Evolutionary conservation across 2,888 invertebrate species (phyloP), one percentile per base, ranked within the genome.

Genomic region (Eilema griseolum): DNA sequence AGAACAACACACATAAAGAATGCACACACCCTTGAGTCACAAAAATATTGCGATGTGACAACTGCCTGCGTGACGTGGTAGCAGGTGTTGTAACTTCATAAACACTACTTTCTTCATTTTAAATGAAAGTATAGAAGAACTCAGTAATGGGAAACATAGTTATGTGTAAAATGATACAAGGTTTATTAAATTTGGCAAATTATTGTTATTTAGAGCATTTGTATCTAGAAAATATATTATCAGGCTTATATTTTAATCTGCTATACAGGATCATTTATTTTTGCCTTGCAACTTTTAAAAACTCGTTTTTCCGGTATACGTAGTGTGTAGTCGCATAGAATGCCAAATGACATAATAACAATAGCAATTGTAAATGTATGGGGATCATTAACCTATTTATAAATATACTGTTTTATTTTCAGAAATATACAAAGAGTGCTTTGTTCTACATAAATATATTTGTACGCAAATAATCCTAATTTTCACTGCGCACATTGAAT

Each of bases 21-120:
- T 93, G 95, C 94, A 95, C 95, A 95, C 95, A 95, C 95, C 95
- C 95, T 90, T 92, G 93, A 93, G 92, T 90, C 93, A 95, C 95
- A 95, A 95, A 95, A 95, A 95, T 95, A 95, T 93, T 93, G 91
- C 94, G 92, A 93, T 93, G 92, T 94, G 94, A 94, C 94, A 95
- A 95, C 91, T 93, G 93, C 91, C 89, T 93, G 91, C 90, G 94
- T 95, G 95, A 95, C 95, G 95, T 95, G 95, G 95, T 94, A 94
- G 88, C 84, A 85, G 76, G 91, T 89, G 92, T 90, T 93, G 87
- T 87, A 89, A 89, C 79, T 71, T 61, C 28, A 31, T 41, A 75
- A 33, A 26, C 61, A 26, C 66, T 63, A 66, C 69, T 73, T 73
- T 70, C 65, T 66, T 68, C 65, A 56, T n/a, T 31, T 31, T n/a